Percentiles rank a stretch among this genome's conserved stretches.
Evolutionary conservation across 1,140 invertebrate species (phyloP).

Genomic region (Pogonomyrmex californicus): DNA sequence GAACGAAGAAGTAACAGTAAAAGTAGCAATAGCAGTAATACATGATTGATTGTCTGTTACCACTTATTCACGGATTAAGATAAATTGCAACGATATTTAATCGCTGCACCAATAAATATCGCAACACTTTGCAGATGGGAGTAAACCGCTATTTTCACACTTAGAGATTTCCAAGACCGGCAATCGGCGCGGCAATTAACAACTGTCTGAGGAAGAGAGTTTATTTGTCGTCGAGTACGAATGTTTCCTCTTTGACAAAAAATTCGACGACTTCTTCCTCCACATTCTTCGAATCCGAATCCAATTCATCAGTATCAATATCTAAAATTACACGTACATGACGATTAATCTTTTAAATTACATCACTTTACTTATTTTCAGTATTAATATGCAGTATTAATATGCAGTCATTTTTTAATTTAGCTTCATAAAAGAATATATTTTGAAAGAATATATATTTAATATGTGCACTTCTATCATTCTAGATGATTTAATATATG

Average conservation of each 20-base stretch:
- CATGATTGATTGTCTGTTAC: constrained; percentile 69
- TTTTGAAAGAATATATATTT: background rate
- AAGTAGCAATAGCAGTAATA: constrained; percentile 53
- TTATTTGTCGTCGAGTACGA: constrained; percentile 90
- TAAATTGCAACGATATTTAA: constrained; percentile 46
- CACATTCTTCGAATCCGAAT: constrained; percentile 94
- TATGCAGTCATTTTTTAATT: background rate
- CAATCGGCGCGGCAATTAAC: constrained; percentile 53
- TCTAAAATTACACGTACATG: constrained; percentile 88
- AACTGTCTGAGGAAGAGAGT: constrained; percentile 46
- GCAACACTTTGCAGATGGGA: constrained; percentile 63
- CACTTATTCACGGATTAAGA: constrained; percentile 68
- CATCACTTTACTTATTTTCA: background rate
- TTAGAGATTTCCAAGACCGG: constrained; percentile 76
- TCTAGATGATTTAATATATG: constrained; percentile 48
- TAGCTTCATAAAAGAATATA: background rate
- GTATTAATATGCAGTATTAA: background rate
- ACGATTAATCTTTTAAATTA: background rate
- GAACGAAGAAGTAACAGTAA: constrained; percentile 27
- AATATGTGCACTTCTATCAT: constrained; percentile 29
- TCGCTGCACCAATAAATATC: constrained; percentile 34
- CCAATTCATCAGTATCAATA: constrained; percentile 96
- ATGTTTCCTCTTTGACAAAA: constrained; percentile 98
- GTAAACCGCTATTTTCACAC: constrained; percentile 54
- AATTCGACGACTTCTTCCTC: constrained; percentile 99